Evolutionary conservation across 2,113 vertebrate species (phyloP).

Genomic region (Raja brachyura): DNA sequence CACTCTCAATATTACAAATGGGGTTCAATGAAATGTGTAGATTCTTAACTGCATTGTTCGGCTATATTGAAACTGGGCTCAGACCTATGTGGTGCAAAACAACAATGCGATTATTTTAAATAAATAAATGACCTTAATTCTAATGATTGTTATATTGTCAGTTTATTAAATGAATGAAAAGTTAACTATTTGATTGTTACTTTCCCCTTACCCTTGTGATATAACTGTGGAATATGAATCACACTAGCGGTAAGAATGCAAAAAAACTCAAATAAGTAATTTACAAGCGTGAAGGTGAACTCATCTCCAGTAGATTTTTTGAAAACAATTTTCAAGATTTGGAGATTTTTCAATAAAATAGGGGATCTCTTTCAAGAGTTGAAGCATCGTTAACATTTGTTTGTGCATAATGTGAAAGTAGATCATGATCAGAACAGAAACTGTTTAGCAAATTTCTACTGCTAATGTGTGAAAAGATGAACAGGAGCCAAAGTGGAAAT

Average conservation of each 20-base stretch:
- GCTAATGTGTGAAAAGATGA: neutral
- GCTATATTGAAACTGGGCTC: neutral
- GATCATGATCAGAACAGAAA: neutral
- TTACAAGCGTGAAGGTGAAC: constrained; percentile 3
- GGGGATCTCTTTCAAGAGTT: neutral
- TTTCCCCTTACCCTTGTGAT: neutral
- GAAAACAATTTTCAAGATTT: neutral
- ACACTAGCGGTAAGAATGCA: neutral
- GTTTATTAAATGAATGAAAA: constrained; percentile 18
- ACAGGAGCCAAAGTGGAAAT: neutral
- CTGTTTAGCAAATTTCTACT: too few relatives aligned
- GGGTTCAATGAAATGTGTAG: neutral
- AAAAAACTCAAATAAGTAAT: neutral
- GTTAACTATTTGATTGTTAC: neutral
- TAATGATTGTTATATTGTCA: neutral
- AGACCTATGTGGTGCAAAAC: neutral
- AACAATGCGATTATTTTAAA: neutral
- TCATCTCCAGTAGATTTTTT: neutral
- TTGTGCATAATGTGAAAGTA: neutral
- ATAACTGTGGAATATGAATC: too few relatives aligned
- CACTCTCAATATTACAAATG: neutral
- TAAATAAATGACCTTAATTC: constrained; percentile 24
- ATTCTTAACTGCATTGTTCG: neutral
- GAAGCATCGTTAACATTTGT: neutral
- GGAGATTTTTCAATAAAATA: neutral